These are phyloP conservation scores for Trididemnum miniatum DNA, from an alignment of 23 tunicate species.

Conservation along the genomic window DNA sequence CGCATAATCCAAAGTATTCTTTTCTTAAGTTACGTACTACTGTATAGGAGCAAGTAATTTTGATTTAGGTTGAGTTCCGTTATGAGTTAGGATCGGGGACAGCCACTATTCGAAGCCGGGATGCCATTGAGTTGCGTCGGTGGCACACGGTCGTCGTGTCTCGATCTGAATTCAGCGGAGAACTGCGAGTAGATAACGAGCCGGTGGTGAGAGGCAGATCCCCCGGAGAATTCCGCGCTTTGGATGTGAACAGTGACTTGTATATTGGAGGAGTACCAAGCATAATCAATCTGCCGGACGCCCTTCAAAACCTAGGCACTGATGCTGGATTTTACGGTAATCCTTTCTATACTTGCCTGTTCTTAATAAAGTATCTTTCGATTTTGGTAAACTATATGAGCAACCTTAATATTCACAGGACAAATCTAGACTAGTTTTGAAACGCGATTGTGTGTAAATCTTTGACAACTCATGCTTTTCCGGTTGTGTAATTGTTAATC, in stretches of 20 bases:
- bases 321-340: conserved; percentile 86
- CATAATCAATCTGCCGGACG: conserved; percentile 13
- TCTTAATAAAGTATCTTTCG: no score
- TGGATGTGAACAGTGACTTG: conserved; percentile 48
- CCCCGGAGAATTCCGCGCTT: conserved; percentile 71
- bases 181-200: conserved; percentile 39
- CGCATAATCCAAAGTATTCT: no score
- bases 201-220: conserved; percentile 56
- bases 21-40: no score
- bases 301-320: conserved; percentile 39
- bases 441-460: no score
- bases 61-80: conserved; percentile 83
- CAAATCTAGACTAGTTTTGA: no score
- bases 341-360: no score
- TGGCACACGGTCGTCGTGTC: conserved; percentile 80
- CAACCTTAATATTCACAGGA: no score
- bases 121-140: conserved; percentile 22
- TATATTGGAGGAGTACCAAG: conserved; percentile 81
- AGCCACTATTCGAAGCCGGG: conserved; percentile 28
- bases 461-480: no score
- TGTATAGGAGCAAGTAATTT: no score
- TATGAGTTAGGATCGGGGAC: conserved; percentile 89
- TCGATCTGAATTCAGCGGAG: conserved; percentile 46
- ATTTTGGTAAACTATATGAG: no score
- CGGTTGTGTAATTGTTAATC: no score